A percentile compares a stretch with the other conserved stretches of the same genome.
Conservation (phyloP, 1,140 invertebrate genomes). For the Ceratoteleas bidentatus region DNA sequence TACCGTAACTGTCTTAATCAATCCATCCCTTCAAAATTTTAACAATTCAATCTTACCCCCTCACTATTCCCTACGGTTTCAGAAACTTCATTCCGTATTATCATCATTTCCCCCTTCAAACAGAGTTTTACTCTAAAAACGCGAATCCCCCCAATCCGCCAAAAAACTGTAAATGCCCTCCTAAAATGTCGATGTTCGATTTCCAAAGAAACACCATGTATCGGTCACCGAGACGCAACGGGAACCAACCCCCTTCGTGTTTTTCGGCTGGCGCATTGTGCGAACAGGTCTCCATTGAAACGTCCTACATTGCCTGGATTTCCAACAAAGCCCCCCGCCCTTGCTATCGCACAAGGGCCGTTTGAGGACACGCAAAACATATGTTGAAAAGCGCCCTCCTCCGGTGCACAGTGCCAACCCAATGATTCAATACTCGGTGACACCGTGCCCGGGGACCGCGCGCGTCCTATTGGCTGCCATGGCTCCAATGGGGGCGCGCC, state of each 20-base stretch:
- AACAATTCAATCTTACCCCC: too few species aligned
- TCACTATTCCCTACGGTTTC: too few species aligned
- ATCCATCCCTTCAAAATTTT: too few species aligned
- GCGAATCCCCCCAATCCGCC: too few species aligned
- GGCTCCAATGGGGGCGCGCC: slow-evolving; percentile 66
- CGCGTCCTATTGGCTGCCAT: slow-evolving; percentile 66
- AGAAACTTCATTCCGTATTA: too few species aligned
- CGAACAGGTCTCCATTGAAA: slow-evolving; percentile 49
- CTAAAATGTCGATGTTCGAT: too few species aligned
- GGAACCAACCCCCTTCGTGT: slow-evolving; percentile 28
- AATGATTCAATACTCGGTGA: slow-evolving; percentile 65
- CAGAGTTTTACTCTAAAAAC: too few species aligned
- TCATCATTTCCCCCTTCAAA: too few species aligned
- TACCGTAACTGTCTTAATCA: too few species aligned
- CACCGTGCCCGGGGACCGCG: slow-evolving; percentile 59
- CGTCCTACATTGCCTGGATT: slow-evolving; percentile 53
- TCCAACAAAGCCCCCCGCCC: slow-evolving; percentile 51
- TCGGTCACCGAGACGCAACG: slow-evolving; percentile 41
- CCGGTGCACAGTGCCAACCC: slow-evolving; percentile 46
- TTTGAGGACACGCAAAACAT: slow-evolving; percentile 68
- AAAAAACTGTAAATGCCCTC: too few species aligned
- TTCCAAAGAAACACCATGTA: slow-evolving; percentile 16
- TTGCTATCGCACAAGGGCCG: slow-evolving; percentile 35
- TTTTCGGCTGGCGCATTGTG: slow-evolving; percentile 30
- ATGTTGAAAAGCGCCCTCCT: slow-evolving; percentile 70